A percentile compares a stretch with the other conserved stretches of the same genome.
phyloP scores from a whole-genome alignment of 2,797 vertebrate genomes.

The Leuciscus waleckii region DNA sequence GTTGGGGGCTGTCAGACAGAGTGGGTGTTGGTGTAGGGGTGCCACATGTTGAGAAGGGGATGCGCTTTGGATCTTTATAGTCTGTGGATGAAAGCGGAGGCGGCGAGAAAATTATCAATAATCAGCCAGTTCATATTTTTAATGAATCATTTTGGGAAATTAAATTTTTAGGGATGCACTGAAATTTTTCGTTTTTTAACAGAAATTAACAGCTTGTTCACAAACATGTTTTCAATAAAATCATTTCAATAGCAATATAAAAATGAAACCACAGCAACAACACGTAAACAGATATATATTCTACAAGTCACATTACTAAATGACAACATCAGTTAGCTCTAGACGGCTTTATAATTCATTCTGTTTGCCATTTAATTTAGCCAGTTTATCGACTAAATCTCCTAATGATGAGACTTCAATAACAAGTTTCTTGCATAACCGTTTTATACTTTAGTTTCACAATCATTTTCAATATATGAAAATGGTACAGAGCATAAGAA shows the following conservation, averaged over 20 bases:
- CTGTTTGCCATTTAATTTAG: background rate
- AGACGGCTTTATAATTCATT: background rate
- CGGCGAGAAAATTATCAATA: background rate
- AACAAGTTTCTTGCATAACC: background rate
- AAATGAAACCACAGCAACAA: background rate
- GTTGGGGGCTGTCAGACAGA: constrained; percentile 85
- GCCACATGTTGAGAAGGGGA: constrained; percentile 83
- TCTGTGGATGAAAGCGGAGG: constrained; percentile 71
- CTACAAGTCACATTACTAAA: too few relatives aligned
- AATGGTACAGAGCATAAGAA: background rate
- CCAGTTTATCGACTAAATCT: background rate
- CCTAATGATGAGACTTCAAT: background rate
- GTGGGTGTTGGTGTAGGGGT: constrained; percentile 75
- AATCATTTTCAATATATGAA: background rate
- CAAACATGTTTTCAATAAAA: background rate
- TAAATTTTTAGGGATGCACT: constrained; percentile 37
- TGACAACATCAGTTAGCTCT: background rate
- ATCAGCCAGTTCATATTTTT: background rate
- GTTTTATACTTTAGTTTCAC: background rate
- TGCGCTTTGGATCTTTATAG: constrained; percentile 86
- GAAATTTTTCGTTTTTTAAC: background rate
- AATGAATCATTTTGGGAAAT: background rate
- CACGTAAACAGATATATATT: background rate
- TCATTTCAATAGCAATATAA: background rate
- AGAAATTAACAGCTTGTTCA: background rate